Evolutionary conservation across 2,888 invertebrate genomes (phyloP).

Genomic region (Petrophora chlorosata): DNA sequence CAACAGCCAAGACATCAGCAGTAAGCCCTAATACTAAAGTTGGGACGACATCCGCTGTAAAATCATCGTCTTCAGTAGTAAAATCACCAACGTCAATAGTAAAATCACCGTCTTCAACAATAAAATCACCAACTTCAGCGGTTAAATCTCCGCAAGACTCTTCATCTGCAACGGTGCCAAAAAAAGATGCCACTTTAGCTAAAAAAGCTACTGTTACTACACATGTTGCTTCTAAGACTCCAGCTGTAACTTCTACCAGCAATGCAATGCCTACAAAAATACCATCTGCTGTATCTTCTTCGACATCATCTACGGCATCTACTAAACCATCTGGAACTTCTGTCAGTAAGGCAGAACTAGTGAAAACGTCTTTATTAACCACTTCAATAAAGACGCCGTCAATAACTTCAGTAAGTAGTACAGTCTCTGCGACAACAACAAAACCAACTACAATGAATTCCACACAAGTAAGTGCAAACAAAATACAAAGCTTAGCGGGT

Average conservation of each 20-base stretch:
- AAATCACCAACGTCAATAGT: background rate
- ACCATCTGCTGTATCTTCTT: constrained; percentile 11
- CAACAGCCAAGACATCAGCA: constrained; percentile 1
- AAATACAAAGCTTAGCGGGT: constrained; percentile 6
- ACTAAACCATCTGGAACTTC: constrained; percentile 25
- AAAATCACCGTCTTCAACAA: constrained; percentile 3
- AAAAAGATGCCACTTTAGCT: constrained; percentile 4
- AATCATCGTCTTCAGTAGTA: too few relatives aligned
- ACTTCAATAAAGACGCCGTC: constrained; percentile 17
- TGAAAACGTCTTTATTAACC: constrained; percentile 15
- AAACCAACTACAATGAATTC: constrained; percentile 24
- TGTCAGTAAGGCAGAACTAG: constrained; percentile 3
- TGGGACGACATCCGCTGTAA: background rate
- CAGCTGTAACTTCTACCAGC: background rate
- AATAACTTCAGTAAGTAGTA: constrained; percentile 22
- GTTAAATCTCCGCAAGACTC: background rate
- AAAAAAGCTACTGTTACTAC: constrained; percentile 10
- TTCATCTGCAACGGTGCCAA: background rate
- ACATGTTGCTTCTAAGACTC: background rate
- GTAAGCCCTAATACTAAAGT: background rate
- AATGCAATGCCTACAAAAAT: constrained; percentile 4
- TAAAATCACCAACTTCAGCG: background rate
- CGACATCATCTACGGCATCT: constrained; percentile 12
- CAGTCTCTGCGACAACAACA: constrained; percentile 11
- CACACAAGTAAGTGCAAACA: constrained; percentile 28